Percentiles rank a stretch among this genome's conserved stretches.
Conservation (phyloP, 2,888 invertebrate genomes). For the Chironomus tentans region DNA sequence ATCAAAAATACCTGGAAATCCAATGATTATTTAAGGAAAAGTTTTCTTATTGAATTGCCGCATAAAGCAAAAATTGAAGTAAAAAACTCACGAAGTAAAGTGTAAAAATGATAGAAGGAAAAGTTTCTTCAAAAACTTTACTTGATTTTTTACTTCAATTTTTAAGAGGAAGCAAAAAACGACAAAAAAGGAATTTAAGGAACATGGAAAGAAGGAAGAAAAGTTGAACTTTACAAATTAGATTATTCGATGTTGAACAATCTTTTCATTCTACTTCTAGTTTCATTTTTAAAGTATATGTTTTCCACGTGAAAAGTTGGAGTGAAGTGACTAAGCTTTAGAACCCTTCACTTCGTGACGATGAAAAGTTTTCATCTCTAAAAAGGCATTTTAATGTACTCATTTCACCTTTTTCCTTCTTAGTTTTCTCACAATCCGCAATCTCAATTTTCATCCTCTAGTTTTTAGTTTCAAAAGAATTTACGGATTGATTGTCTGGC, state of each 20-base stretch:
- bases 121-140: background rate
- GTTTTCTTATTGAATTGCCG: background rate
- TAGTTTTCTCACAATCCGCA: background rate
- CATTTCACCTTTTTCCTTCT: background rate
- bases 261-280: slow-evolving; percentile 1
- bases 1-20: slow-evolving; percentile 21
- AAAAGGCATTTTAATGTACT: slow-evolving; percentile 19
- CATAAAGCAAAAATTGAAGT: background rate
- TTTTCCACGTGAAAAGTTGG: background rate
- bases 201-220: background rate
- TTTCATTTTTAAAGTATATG: background rate
- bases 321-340: background rate
- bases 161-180: background rate
- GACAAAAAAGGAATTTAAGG: background rate
- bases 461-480: background rate
- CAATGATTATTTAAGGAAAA: background rate
- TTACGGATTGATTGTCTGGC: too few species aligned
- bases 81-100: background rate
- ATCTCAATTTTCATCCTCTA: background rate
- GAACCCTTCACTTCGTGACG: slow-evolving; percentile 1
- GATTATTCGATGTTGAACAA: slow-evolving; percentile 17
- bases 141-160: background rate
- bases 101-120: background rate
- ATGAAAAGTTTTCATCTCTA: slow-evolving; percentile 8
- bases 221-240: slow-evolving; percentile 20